Conservation (phyloP, 2,888 invertebrate species). For the Cyclophora albipunctata region DNA sequence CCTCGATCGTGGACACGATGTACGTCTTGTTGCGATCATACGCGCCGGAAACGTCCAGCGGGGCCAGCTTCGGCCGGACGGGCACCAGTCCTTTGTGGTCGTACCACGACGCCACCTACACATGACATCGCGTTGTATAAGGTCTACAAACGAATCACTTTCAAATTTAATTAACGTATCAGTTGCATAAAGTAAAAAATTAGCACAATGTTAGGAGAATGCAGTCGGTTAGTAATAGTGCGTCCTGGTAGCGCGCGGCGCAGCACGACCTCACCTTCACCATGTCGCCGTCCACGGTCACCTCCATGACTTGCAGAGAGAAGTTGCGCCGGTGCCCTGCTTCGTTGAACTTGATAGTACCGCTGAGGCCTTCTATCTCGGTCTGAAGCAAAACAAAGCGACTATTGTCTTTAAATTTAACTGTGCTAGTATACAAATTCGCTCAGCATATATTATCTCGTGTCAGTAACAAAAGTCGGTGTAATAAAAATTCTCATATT, state of each 20-base stretch:
- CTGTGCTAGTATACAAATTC: slow-evolving; percentile 17
- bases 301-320: slow-evolving; percentile 90
- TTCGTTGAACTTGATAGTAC: slow-evolving; percentile 89
- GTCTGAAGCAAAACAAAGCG: slow-evolving; percentile 78
- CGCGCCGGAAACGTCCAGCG: slow-evolving; percentile 77
- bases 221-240: too few species aligned
- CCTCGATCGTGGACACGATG: slow-evolving; percentile 89
- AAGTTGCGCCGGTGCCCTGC: slow-evolving; percentile 90
- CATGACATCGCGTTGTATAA: background rate
- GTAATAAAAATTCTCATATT: slow-evolving; percentile 20
- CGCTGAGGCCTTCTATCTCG: slow-evolving; percentile 91
- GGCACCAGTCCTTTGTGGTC: slow-evolving; percentile 85
- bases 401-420: slow-evolving; percentile 38
- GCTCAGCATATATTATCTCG: slow-evolving; percentile 8
- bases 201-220: too few species aligned
- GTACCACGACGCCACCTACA: slow-evolving; percentile 89
- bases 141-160: background rate
- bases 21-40: slow-evolving; percentile 89
- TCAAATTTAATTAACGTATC: background rate
- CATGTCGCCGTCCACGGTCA: slow-evolving; percentile 92
- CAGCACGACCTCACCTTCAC: slow-evolving; percentile 77
- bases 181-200: too few species aligned
- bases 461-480: slow-evolving; percentile 8
- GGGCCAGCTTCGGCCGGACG: slow-evolving; percentile 81
- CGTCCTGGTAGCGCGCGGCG: too few species aligned